Conservation (phyloP, 2,888 invertebrate species). For the Biston stratarius region DNA sequence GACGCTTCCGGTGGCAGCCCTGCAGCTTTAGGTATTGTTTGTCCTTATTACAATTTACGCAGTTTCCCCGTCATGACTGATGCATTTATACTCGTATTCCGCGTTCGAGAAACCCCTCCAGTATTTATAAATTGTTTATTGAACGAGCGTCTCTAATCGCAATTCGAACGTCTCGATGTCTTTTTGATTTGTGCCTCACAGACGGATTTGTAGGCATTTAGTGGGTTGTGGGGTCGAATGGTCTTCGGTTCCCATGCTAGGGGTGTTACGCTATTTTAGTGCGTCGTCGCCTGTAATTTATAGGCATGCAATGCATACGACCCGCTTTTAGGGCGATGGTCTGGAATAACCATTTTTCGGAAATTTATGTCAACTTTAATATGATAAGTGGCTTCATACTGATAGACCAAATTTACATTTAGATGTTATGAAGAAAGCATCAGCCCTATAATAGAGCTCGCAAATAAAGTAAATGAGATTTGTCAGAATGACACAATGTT, state of each 20-base stretch:
- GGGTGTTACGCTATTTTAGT: conserved; percentile 86
- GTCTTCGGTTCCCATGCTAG: conserved; percentile 79
- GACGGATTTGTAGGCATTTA: conserved; percentile 82
- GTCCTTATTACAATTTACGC: conserved; percentile 70
- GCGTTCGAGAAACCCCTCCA: conserved; percentile 68
- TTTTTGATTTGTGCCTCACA: conserved; percentile 76
- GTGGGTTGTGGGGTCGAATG: conserved; percentile 63
- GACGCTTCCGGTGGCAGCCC: conserved; percentile 70
- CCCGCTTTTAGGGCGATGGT: conserved; percentile 78
- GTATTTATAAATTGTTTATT: conserved; percentile 78
- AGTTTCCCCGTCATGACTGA: conserved; percentile 71
- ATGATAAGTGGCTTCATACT: conserved; percentile 44
- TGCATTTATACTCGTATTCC: conserved; percentile 71
- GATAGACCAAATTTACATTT: conserved; percentile 46
- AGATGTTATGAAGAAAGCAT: conserved; percentile 40
- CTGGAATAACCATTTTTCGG: conserved; percentile 74
- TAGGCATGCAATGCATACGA: conserved; percentile 74
- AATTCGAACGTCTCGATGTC: conserved; percentile 71
- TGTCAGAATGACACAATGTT: not conserved
- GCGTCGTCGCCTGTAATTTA: conserved; percentile 81
- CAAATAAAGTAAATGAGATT: conserved; percentile 31
- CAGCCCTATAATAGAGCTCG: conserved; percentile 39
- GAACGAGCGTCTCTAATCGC: conserved; percentile 79
- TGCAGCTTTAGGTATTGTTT: conserved; percentile 66
- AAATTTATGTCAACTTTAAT: conserved; percentile 62